Percentiles rank a stretch among this genome's conserved stretches.
Conservation (phyloP, 1,140 invertebrate species). For the Zophobas morio region DNA sequence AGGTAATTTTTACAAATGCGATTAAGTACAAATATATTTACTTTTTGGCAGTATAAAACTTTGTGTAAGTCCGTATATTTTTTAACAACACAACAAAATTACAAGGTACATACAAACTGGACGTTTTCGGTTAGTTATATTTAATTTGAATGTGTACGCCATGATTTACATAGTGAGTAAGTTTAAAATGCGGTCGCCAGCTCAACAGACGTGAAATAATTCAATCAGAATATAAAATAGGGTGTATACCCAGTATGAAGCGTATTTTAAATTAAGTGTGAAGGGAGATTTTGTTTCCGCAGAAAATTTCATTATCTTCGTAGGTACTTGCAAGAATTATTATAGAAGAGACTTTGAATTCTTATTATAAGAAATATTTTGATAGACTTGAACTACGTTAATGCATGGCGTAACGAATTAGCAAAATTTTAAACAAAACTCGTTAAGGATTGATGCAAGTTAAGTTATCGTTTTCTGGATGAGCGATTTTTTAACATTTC, state of each 20-base stretch:
- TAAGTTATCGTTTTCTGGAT: no score
- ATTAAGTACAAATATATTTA: no score
- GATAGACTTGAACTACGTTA: no score
- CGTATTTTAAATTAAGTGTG: constrained; percentile 50
- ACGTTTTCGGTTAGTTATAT: constrained; percentile 40
- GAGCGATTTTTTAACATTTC: no score
- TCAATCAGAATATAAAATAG: constrained; percentile 52
- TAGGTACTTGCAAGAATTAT: not conserved
- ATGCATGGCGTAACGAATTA: no score
- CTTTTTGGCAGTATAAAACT: no score
- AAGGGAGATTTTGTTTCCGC: constrained; percentile 23
- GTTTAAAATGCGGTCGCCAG: constrained; percentile 42
- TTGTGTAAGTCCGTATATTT: no score
- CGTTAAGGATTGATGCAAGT: no score
- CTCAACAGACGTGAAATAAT: constrained; percentile 53
- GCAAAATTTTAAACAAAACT: no score
- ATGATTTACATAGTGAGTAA: constrained; percentile 44
- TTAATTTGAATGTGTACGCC: constrained; percentile 37
- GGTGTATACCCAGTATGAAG: constrained; percentile 37
- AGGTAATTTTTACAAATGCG: not conserved
- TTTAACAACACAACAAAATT: not conserved
- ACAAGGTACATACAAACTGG: not conserved
- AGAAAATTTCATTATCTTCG: constrained; percentile 24
- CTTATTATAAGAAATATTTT: not conserved
- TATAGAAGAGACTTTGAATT: not conserved